These are phyloP conservation scores for Drosophila pachea DNA, from an alignment of 1,140 invertebrate genomes.

Conservation along the genomic window DNA sequence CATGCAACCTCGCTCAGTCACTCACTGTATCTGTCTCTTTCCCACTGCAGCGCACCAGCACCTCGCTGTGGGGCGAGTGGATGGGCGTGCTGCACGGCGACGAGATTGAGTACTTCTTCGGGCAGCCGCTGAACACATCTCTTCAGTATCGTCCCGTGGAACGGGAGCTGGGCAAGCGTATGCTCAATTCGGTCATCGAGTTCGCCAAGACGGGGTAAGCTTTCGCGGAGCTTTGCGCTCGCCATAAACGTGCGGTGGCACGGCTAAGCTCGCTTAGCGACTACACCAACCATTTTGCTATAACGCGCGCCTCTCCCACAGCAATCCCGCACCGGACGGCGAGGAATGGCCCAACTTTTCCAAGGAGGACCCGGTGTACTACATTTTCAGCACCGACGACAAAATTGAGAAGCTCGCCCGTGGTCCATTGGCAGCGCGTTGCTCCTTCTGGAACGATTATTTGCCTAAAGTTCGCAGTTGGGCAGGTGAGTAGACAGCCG, in stretches of 20 bases:
- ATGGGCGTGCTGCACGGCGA: slow-evolving; percentile 98
- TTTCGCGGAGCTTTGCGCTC: slow-evolving; percentile 27
- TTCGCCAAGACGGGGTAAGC: slow-evolving; percentile 93
- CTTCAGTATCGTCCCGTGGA: slow-evolving; percentile 90
- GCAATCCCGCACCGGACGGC: slow-evolving; percentile 89
- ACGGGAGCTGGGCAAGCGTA: slow-evolving; percentile 89
- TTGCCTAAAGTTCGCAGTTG: slow-evolving; percentile 89
- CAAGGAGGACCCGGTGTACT: slow-evolving; percentile 90
- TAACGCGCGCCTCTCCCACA: slow-evolving; percentile 78
- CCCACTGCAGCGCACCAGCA: slow-evolving; percentile 89
- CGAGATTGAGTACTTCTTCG: slow-evolving; percentile 98
- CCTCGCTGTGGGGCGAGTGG: slow-evolving; percentile 96
- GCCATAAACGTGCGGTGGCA: slow-evolving; percentile 20
- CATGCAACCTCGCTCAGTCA: background rate
- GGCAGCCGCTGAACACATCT: slow-evolving; percentile 92
- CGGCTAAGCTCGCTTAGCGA: background rate
- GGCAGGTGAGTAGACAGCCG: slow-evolving; percentile 81
- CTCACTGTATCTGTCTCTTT: slow-evolving; percentile 6
- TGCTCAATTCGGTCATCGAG: slow-evolving; percentile 91
- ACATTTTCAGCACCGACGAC: slow-evolving; percentile 89
- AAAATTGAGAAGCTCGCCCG: slow-evolving; percentile 81
- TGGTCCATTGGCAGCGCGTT: slow-evolving; percentile 91
- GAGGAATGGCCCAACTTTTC: slow-evolving; percentile 94
- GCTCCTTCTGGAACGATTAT: slow-evolving; percentile 97
- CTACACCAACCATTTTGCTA: slow-evolving; percentile 17